Conservation (phyloP, 2,888 invertebrate species). For the Pteria penguin region DNA sequence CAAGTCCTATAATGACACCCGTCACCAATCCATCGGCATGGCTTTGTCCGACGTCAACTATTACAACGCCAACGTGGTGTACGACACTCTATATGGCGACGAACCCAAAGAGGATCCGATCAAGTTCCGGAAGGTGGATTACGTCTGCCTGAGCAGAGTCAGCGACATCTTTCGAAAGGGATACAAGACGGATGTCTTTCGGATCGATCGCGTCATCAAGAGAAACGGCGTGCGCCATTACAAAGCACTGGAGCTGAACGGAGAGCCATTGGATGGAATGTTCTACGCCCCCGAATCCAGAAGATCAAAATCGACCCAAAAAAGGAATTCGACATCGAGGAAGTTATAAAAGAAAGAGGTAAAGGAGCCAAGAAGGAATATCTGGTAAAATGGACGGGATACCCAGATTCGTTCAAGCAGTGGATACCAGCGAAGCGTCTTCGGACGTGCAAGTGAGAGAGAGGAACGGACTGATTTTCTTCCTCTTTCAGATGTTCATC, state of each 20-base stretch:
- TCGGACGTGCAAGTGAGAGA: too few species aligned
- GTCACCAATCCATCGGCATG: constrained; percentile 19
- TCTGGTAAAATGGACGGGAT: constrained; percentile 31
- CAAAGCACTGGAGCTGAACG: constrained; percentile 23
- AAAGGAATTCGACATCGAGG: too few species aligned
- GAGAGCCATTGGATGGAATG: constrained; percentile 23
- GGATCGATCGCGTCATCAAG: too few species aligned
- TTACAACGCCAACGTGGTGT: constrained; percentile 35
- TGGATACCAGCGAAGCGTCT: too few species aligned
- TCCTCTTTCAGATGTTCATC: too few species aligned
- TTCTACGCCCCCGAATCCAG: too few species aligned
- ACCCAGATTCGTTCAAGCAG: constrained; percentile 27
- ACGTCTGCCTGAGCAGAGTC: constrained; percentile 38
- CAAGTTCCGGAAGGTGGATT: constrained; percentile 28
- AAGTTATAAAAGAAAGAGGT: too few species aligned
- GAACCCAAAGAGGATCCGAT: too few species aligned
- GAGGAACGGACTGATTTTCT: too few species aligned
- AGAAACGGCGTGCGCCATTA: neutral
- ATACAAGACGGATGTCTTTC: constrained; percentile 46
- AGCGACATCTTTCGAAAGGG: constrained; percentile 43
- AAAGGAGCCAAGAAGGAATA: neutral
- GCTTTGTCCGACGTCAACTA: constrained; percentile 30
- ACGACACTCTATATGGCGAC: constrained; percentile 18
- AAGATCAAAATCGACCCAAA: too few species aligned
- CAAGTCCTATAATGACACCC: constrained; percentile 21